phyloP scores from a whole-genome alignment of 2,888 invertebrate species.

The Caenorhabditis angaria region DNA sequence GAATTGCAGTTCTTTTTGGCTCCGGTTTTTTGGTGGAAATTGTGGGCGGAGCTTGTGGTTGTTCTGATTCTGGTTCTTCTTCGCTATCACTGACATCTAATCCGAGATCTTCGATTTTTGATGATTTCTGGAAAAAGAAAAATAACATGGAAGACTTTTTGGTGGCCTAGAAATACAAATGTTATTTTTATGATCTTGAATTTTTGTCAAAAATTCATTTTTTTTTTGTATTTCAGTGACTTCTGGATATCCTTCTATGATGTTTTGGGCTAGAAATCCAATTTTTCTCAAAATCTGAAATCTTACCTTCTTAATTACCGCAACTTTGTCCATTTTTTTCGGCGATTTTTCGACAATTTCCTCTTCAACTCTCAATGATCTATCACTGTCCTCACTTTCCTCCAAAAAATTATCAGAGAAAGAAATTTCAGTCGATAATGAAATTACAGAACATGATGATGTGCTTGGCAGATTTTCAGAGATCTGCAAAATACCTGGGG shows the following conservation, averaged over 20 bases:
- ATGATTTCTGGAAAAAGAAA: neutral
- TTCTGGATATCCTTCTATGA: neutral
- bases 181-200: no score
- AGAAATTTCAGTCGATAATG: no score
- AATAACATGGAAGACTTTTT: neutral
- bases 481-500: no score
- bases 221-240: no score
- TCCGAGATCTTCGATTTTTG: slow-evolving; percentile 7
- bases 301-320: no score
- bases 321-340: slow-evolving; percentile 1
- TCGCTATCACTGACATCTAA: slow-evolving; percentile 27
- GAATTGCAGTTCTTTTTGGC: slow-evolving; percentile 13
- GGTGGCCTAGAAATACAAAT: no score
- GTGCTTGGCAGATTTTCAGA: no score
- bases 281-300: neutral
- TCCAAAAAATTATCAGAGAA: no score
- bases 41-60: neutral
- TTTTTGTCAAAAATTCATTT: no score
- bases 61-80: slow-evolving; percentile 8
- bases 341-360: slow-evolving; percentile 4
- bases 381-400: no score
- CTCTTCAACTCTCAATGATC: no score
- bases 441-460: no score
- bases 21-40: neutral
- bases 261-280: neutral